Evolutionary conservation across 2,888 invertebrate species (phyloP), one percentile per base, ranked within the genome.

Genomic region (Eristalis pertinax): DNA sequence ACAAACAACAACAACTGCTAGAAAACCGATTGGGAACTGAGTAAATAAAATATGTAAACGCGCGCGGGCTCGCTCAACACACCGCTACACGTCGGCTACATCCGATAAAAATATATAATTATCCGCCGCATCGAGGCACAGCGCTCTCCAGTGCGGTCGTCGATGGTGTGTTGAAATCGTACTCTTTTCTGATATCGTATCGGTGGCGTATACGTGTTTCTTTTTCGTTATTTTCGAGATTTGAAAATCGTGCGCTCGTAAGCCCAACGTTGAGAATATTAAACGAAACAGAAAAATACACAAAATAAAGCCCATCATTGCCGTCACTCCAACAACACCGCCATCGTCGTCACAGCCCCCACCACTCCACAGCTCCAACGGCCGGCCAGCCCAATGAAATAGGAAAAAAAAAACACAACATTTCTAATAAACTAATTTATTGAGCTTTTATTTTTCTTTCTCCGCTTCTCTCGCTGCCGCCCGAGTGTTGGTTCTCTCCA

Each of bases 101-200:
- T 75, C 69, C 56, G 85, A 82, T 86, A 86, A 86, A 86, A 86
- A 86, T 82, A 82, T 86, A 86, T 81, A 86, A 86, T 82, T 82
- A 50, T 50, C 50, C 50, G 50, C 10, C 50, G 50, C n/a, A 78
- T 63, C 82, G 74, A 5, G 78, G 63, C 82, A 70, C 10, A 3
- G 2, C 77, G 68, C 70, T 67, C 81, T 60, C 32, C 32, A 70
- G 63, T 4, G 43, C n/a, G 43, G n/a, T 43, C 26, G 26, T 10
- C 29, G 76, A 69, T 70, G 78, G 74, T 83, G 78, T 86, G 86
- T 83, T 83, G 86, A 83, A 86, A 86, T 78, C 72, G 70, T 73
- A 78, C 81, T 77, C 76, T 72, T 60, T 50, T 72, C 22, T 70
- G 78, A 38, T 76, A 60, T 79, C 64, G 86, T 76, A 60, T 79